Evolutionary conservation across 1,140 invertebrate species (phyloP), one percentile per base, ranked within the genome.

Genomic region (Eurosta solidaginis): DNA sequence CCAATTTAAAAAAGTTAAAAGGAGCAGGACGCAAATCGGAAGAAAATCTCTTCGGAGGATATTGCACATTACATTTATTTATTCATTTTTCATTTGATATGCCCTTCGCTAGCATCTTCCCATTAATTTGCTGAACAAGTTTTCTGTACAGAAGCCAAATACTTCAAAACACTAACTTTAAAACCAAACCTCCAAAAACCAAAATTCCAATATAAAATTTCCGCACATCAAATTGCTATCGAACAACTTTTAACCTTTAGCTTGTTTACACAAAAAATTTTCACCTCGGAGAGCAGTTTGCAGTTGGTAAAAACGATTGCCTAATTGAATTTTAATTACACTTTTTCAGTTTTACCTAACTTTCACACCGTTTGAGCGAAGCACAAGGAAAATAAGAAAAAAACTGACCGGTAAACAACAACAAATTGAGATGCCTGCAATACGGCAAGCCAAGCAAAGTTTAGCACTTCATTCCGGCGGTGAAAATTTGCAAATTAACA

Each of bases 261-360:
- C 36, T 40, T 68, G 59, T 42, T 68, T 42, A 68, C 59, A 42
- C 49, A 52, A 52, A 22, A 22, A 40, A 5, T 33, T 33, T 6
- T 36, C 59, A 68, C 36, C 59, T 52, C 49, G n/a, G n/a, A n/a
- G n/a, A 52, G 17, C 22, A 6, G 59, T 22, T 42, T 1, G 1
- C n/a, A 68, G 59, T 29, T 68, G 6, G 33, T 68, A 68, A 68
- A n/a, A 68, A 29, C 59, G 33, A 68, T 68, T 68, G 59, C 59
- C 33, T 68, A 68, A 68, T 68, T 68, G 59, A 68, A 68, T 68
- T 68, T 68, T 68, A 68, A 68, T 68, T 68, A 68, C 59, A 68
- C 17, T 68, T 52, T 52, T 52, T 52, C 49, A 52, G 20, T 52
- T 52, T 68, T 20, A 20, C 29, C n/a, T n/a, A 40, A 68, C 59